Percentiles rank a stretch among this genome's conserved stretches.
Evolutionary conservation across 2,888 invertebrate species (phyloP).

Genomic region (Isoperla grammatica): DNA sequence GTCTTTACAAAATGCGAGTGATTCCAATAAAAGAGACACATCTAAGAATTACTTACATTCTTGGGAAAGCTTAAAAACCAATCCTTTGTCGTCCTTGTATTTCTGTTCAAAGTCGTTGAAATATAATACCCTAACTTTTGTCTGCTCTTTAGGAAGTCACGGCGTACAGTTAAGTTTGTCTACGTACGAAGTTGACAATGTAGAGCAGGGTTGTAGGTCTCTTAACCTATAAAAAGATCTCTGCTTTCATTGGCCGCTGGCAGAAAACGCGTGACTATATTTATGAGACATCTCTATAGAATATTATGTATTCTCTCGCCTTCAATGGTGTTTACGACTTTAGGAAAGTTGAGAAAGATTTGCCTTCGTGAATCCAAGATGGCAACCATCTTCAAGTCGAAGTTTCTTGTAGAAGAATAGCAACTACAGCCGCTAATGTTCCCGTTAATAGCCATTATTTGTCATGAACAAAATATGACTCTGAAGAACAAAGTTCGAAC

Average conservation of each 20-base stretch:
- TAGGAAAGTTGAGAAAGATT: constrained; percentile 6
- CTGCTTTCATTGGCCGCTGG: constrained; percentile 1
- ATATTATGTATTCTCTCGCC: constrained; percentile 4
- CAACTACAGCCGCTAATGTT: constrained; percentile 6
- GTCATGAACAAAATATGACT: constrained; percentile 5
- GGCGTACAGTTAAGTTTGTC: too few relatives aligned
- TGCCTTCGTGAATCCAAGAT: constrained; percentile 1
- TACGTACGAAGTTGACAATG: too few relatives aligned
- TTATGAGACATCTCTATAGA: constrained; percentile 14
- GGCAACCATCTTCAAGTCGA: constrained; percentile 6
- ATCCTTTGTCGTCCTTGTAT: too few relatives aligned
- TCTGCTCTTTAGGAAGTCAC: too few relatives aligned
- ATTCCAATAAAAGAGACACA: too few relatives aligned
- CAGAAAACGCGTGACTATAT: constrained; percentile 17
- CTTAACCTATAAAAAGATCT: background rate
- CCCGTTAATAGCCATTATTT: constrained; percentile 9
- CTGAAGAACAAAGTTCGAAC: background rate
- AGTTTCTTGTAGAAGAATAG: background rate
- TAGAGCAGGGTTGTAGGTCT: too few relatives aligned
- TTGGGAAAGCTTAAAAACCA: too few relatives aligned
- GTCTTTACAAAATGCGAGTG: too few relatives aligned
- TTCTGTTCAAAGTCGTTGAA: too few relatives aligned
- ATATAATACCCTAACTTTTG: too few relatives aligned
- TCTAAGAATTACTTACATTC: too few relatives aligned
- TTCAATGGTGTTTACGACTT: constrained; percentile 18